phyloP scores from a whole-genome alignment of 2,888 invertebrate species.

The Lumbricus terrestris region DNA sequence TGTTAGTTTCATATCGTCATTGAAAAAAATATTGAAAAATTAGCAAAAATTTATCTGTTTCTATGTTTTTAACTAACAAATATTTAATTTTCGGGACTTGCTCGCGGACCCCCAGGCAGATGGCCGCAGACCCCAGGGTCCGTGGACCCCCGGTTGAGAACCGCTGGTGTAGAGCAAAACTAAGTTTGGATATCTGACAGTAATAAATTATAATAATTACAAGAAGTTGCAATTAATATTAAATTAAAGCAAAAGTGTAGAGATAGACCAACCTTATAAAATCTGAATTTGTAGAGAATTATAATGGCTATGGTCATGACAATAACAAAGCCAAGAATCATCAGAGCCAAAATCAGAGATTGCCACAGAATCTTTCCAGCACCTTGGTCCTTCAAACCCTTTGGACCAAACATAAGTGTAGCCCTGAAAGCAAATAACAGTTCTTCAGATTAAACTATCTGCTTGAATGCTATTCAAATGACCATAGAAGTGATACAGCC shows the following conservation, averaged over 20 bases:
- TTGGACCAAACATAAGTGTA: conserved; percentile 92
- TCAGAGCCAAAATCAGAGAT: conserved; percentile 91
- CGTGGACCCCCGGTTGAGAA: no score
- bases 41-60: no score
- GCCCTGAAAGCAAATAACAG: conserved; percentile 64
- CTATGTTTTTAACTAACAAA: no score
- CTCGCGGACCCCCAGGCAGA: no score
- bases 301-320: conserved; percentile 93
- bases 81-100: no score
- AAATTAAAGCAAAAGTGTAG: not conserved
- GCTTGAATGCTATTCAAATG: not conserved
- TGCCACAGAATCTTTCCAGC: conserved; percentile 91
- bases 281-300: conserved; percentile 89
- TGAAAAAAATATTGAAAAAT: no score
- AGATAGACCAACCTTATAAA: conserved; percentile 70
- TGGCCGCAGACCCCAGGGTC: no score
- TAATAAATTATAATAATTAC: no score
- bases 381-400: conserved; percentile 73
- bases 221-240: not conserved
- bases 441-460: not conserved
- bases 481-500: not conserved
- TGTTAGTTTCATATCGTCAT: no score
- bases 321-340: conserved; percentile 89
- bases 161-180: no score
- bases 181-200: no score